Conservation (phyloP, 2,888 invertebrate species). For the Hydropsyche betteni region DNA sequence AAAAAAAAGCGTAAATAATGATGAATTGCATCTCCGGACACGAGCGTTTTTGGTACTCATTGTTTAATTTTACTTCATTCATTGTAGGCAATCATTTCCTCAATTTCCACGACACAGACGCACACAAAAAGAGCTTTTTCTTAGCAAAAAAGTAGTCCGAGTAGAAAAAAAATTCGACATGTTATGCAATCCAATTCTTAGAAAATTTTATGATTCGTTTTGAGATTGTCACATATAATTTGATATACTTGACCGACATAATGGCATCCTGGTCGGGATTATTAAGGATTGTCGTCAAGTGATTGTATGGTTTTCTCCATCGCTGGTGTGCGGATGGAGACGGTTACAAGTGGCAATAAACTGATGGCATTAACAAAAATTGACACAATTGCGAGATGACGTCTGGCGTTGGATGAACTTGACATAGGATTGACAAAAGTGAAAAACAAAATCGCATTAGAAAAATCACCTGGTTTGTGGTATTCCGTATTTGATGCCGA, state of each 20-base stretch:
- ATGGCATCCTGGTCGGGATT: conserved; percentile 25
- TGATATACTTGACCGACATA: conserved; percentile 34
- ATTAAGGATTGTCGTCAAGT: too few relatives aligned
- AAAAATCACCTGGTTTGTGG: conserved; percentile 88
- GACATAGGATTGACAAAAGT: not conserved
- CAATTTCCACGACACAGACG: not conserved
- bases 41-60: conserved; percentile 5
- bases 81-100: conserved; percentile 2
- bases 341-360: conserved; percentile 14
- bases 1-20: conserved; percentile 6
- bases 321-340: not conserved
- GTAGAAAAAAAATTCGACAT: too few relatives aligned
- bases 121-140: not conserved
- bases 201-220: not conserved
- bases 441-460: not conserved
- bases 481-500: conserved; percentile 99
- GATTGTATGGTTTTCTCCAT: too few relatives aligned
- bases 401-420: conserved; percentile 18
- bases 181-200: too few relatives aligned
- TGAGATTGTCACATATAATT: conserved; percentile 7
- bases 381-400: conserved; percentile 18
- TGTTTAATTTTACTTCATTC: not conserved
- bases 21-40: conserved; percentile 3
- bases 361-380: not conserved
- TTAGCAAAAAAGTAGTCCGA: too few relatives aligned